Base-by-base conservation (phyloP, 2,113 vertebrate species). In the Rhinogobius similis region DNA sequence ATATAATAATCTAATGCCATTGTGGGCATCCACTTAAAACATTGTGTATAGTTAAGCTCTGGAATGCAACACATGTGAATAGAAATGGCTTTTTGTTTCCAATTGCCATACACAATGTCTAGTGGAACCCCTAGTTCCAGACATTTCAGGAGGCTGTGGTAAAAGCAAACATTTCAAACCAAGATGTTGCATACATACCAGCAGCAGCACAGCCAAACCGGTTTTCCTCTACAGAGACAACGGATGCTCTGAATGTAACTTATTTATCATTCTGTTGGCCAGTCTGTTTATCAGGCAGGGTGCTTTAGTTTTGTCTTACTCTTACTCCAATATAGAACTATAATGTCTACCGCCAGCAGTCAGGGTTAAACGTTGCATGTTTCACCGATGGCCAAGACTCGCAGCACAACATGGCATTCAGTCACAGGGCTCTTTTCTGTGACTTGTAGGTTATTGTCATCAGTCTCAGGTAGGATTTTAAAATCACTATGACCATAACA, bases 391-490 rank as follows among this genome's bases (percentile, higher is more conserved):
- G 64, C 68, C 67, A 65, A 56, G 64, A 27, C 64, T 69, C 67
- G 72, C 73, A 67, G 75, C 73, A 84, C 82, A 89, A 76, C 41
- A 44, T 72, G 53, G 63, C 65, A 77, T 68, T 7, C 20, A 61
- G 55, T 56, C 52, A 20, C 24, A 46, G 46, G 62, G 43, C 59
- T 65, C 62, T 53, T 63, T 67, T 55, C 61, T 70, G 24, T 52
- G 65, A 48, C 6, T 13, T 71, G 70, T 78, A 64, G 32, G 59
- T 83, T 59, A 76, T 70, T 69, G 68, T 53, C 73, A 74, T 90
- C 82, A 68, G 89, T 92, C 91, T 94, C 92, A 92, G 92, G 90
- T 90, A 87, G 90, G 85, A 83, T 76, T 79, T 76, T 79, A 70
- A 82, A 77, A 84, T 83, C 83, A 77, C 82, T 65, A 62, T 43